A percentile compares a stretch with the other conserved stretches of the same genome.
These are phyloP conservation scores for Trematocara macrostoma DNA, from an alignment of 2,113 vertebrate genomes.

Conservation along the genomic window DNA sequence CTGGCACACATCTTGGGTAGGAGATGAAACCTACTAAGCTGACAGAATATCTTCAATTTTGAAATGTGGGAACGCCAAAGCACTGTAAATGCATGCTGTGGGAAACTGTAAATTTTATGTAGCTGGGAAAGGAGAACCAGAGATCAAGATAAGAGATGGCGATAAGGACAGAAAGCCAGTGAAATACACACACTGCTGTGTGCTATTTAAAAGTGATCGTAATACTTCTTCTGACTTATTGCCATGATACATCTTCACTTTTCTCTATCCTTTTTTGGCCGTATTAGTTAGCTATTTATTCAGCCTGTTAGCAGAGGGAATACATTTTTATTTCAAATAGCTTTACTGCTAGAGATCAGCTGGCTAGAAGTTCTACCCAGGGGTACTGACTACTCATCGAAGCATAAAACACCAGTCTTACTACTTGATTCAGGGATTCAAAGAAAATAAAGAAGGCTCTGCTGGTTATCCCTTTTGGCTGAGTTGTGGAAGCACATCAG, in stretches of 20 bases:
- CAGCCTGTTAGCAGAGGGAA: slow-evolving; percentile 17
- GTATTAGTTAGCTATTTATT: slow-evolving; percentile 47
- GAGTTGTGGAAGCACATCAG: slow-evolving; percentile 23
- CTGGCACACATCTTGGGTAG: neutral
- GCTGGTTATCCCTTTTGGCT: slow-evolving; percentile 33
- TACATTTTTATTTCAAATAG: slow-evolving; percentile 53
- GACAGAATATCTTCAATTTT: slow-evolving; percentile 9
- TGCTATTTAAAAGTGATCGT: neutral
- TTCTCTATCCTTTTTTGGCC: neutral
- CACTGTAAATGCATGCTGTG: neutral
- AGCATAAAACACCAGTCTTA: slow-evolving; percentile 44
- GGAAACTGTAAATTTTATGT: neutral
- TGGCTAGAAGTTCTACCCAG: slow-evolving; percentile 33
- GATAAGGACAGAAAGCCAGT: neutral
- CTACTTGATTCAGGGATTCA: slow-evolving; percentile 53
- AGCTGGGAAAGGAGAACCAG: neutral
- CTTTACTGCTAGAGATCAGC: slow-evolving; percentile 27
- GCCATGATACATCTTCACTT: slow-evolving; percentile 10
- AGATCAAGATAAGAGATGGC: neutral
- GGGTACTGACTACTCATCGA: slow-evolving; percentile 24
- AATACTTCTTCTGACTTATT: slow-evolving; percentile 3
- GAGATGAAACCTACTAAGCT: neutral
- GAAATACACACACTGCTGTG: neutral
- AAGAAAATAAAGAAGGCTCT: slow-evolving; percentile 34
- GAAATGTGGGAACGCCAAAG: slow-evolving; percentile 4